Base-by-base conservation (phyloP, 1,140 invertebrate genomes). In the Druon quercuslanigerum region DNA sequence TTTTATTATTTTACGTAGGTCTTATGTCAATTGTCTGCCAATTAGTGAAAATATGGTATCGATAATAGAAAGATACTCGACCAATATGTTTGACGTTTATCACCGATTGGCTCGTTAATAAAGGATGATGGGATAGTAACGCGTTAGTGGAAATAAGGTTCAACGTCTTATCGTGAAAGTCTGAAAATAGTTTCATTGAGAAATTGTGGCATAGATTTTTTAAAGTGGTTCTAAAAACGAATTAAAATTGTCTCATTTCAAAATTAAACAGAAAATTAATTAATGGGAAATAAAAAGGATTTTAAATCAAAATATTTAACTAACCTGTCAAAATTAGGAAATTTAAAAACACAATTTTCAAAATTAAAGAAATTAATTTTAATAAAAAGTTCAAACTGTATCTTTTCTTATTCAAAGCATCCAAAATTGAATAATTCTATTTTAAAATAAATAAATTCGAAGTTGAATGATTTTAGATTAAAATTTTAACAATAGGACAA, bases 121-220 rank as follows among this genome's bases (percentile, higher is more conserved):
- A 19, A 20, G 19, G 19, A 56, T n/a, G 25, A 3, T 33, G 25
- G 25, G 20, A 56, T 56, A 60, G 56, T 60, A n/a, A 60, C 8
- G 19, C 56, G 11, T 60, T 60, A 20, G 14, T 60, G 3, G 19
- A 60, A 51, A 73, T 73, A 54, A 33, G 51, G 12, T 20, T 11
- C 40, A 9, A 51, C 51, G 72, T 51, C 52, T 20, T 51, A 52
- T 60, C 56, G 20, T 60, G 13, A 13, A 60, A 25, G 56, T 60
- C 1, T 60, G 33, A 60, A 60, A 60, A 25, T 60, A 60, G 19
- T 60, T 60, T 25, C 56, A 60, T 33, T 60, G 56, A 60, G 56
- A 60, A 60, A 3, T 60, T 60, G 11, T 14, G 11, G 56, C 2
- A 54, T 14, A n/a, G 51, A n/a, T 52, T 52, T 52, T n/a, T 19